Conservation (phyloP, 2,888 invertebrate genomes). For the Agelastica alni region DNA sequence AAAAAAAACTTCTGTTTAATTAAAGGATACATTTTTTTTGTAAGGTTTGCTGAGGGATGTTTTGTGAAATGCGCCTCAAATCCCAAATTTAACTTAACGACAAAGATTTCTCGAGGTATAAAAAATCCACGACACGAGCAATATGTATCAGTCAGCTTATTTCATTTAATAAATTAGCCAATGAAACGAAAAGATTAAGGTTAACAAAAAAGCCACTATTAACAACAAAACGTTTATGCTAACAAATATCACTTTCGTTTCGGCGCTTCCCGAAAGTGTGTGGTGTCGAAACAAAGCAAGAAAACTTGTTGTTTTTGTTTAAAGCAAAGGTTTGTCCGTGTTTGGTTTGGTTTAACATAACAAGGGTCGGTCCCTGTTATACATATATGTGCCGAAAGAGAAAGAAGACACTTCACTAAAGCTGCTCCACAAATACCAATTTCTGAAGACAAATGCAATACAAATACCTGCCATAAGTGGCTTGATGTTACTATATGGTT, state of each 20-base stretch:
- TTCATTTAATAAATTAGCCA: conserved; percentile 8
- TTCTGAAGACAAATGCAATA: conserved; percentile 47
- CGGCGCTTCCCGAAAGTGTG: conserved; percentile 9
- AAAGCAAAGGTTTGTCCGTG: conserved; percentile 33
- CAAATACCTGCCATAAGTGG: conserved; percentile 46
- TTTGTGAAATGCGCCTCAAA: too few relatives aligned
- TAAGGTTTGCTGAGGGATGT: too few relatives aligned
- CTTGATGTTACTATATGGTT: conserved; percentile 27
- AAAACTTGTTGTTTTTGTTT: conserved; percentile 26
- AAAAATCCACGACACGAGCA: neutral
- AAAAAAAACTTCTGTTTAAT: too few relatives aligned
- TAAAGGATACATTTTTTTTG: too few relatives aligned
- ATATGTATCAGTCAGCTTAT: neutral
- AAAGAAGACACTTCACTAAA: conserved; percentile 42
- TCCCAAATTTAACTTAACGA: too few relatives aligned
- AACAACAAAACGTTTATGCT: conserved; percentile 13
- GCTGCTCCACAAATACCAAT: conserved; percentile 46
- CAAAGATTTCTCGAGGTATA: too few relatives aligned
- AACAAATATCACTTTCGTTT: conserved; percentile 9
- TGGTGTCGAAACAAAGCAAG: conserved; percentile 19
- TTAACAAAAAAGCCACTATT: conserved; percentile 6
- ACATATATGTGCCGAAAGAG: conserved; percentile 33
- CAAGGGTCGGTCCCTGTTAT: conserved; percentile 38
- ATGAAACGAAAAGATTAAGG: conserved; percentile 1
- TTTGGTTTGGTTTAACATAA: conserved; percentile 44